Percentiles rank a stretch among this genome's conserved stretches.
These are phyloP conservation scores for Macrosiphum euphorbiae DNA, from an alignment of 2,888 invertebrate genomes.

Conservation along the genomic window DNA sequence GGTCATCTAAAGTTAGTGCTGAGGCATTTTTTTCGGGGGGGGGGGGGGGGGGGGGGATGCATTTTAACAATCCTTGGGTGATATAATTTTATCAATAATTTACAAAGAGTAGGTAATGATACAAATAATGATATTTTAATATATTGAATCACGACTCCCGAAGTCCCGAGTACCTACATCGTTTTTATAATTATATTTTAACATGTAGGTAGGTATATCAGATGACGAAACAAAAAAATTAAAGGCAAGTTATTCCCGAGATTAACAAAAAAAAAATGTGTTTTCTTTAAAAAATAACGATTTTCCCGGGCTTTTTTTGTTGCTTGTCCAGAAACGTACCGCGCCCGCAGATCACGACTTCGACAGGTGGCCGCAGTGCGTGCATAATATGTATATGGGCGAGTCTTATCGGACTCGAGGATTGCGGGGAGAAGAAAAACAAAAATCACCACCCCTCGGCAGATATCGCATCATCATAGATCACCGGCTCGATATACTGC, in stretches of 20 bases:
- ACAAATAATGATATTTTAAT: neutral
- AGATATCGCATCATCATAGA: neutral
- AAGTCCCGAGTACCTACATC: neutral
- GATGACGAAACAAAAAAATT: neutral
- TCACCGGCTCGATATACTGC: neutral
- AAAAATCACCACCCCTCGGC: neutral
- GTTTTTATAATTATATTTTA: neutral
- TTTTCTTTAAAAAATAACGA: neutral
- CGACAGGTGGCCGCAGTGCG: neutral
- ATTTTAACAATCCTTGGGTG: too few species aligned
- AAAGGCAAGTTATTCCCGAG: neutral
- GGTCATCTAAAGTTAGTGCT: too few species aligned
- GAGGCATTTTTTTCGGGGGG: too few species aligned
- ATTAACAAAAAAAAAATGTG: neutral
- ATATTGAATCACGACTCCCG: neutral
- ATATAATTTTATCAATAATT: too few species aligned
- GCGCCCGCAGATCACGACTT: neutral
- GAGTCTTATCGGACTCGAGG: neutral
- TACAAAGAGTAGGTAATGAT: neutral
- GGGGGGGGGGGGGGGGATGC: too few species aligned
- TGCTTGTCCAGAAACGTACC: neutral
- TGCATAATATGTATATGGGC: neutral
- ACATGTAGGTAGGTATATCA: neutral
- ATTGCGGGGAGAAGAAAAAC: neutral
- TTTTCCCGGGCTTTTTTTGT: neutral